Evolutionary conservation across 92 coral and sea anemone species (phyloP), one percentile per base, ranked within the genome.

Genomic region (Ricordea florida): DNA sequence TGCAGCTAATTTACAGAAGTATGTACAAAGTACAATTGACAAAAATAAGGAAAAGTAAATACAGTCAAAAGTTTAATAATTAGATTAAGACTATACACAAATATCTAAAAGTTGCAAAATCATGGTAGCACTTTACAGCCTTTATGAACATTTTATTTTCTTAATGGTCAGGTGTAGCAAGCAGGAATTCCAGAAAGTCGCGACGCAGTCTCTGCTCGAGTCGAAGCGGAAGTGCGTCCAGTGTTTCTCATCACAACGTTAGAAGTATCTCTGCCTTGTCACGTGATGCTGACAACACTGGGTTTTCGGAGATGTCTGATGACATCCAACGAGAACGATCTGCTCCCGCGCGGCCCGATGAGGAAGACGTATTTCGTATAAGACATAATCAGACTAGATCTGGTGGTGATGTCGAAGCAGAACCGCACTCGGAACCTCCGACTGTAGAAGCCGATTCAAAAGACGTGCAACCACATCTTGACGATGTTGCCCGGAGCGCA

Each of bases 251-350:
- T 49, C 78, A 32, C 45, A 32, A 77, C 33, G 76, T 62, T 22
- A 52, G 87, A 52, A 82, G 80, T 23, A 41, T 74, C 25, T 86
- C 92, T 40, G 84, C 87, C 38, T 65, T 52, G 82, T 86, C 92
- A 65, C 76, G 69, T 57, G 86, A 78, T 18, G 45, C 37, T 9
- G 72, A 72, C 7, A 44, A 42, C 25, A 10, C 55, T 1, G 26
- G 40, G 35, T 26, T 56, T 36, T 61, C 69, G 32, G 49, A 34
- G 41, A 51, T 53, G 14, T 49, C 65, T 62, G 86, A 79, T 16
- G 73, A 56, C 9, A 27, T 24, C 6, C 68, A 56, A n/a, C 83
- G 62, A 10, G 82, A 62, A n/a, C 33, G 45, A 25, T 46, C 27
- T 15, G 37, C 65, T 8, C 64, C 77, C 45, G 20, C 77, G 2